phyloP scores from a whole-genome alignment of 2,113 vertebrate genomes.

The Apus apus region DNA sequence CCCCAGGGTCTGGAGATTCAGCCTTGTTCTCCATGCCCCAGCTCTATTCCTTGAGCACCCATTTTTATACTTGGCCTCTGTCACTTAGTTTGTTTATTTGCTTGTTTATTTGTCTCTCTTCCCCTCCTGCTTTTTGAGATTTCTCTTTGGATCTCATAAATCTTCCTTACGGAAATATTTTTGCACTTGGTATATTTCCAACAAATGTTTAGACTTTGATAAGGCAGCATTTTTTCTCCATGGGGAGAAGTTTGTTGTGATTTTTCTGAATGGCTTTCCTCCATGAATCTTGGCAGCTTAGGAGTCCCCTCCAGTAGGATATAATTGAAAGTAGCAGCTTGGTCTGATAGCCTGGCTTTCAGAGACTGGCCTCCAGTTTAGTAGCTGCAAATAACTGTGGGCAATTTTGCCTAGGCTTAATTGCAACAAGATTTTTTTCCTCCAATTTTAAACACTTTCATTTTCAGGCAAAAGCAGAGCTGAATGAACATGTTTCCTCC shows the following conservation, averaged over 20 bases:
- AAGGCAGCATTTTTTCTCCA: background rate
- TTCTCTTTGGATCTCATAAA: conserved; percentile 32
- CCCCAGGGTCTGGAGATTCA: background rate
- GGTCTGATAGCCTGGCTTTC: conserved; percentile 35
- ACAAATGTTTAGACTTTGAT: background rate
- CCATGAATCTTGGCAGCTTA: conserved; percentile 30
- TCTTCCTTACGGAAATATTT: conserved; percentile 41
- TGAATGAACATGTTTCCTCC: background rate
- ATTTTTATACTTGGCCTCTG: background rate
- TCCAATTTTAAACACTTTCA: conserved; percentile 20
- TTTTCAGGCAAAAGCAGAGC: background rate
- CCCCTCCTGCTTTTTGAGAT: conserved; percentile 7
- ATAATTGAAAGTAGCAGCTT: conserved; percentile 49
- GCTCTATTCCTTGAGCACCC: accelerated
- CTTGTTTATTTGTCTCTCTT: conserved; percentile 22
- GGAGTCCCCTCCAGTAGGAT: conserved; percentile 49
- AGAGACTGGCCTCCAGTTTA: conserved; percentile 40
- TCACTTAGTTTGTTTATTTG: background rate
- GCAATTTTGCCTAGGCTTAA: conserved; percentile 33
- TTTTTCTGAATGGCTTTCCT: conserved; percentile 18
- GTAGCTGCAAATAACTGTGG: conserved; percentile 39
- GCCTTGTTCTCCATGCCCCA: background rate
- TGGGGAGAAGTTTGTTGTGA: background rate
- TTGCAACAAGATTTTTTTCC: conserved; percentile 5
- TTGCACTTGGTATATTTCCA: conserved; percentile 5